These are phyloP conservation scores for Miniopterus natalensis DNA, from an alignment of 2,113 vertebrate genomes.

Conservation along the genomic window DNA sequence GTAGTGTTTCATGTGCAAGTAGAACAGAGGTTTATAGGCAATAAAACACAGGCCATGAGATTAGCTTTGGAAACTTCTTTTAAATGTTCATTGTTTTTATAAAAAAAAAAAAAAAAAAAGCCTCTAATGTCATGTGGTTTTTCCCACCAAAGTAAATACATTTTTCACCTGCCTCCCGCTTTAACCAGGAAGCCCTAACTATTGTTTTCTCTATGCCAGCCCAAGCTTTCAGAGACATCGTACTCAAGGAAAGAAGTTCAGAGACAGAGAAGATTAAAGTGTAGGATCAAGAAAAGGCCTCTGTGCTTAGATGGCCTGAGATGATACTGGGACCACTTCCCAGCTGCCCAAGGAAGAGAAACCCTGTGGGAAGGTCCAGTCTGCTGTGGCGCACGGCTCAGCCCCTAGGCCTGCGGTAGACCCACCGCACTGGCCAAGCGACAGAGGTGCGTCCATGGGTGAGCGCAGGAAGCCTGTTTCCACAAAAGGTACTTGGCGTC, in stretches of 20 bases:
- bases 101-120: neutral
- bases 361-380: neutral
- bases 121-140: neutral
- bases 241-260: neutral
- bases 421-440: neutral
- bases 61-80: slow-evolving; percentile 33
- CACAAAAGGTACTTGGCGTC: neutral
- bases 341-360: neutral
- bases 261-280: slow-evolving; percentile 20
- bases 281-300: neutral
- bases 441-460: neutral
- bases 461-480: neutral
- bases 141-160: slow-evolving; percentile 25
- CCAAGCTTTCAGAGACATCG: neutral
- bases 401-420: neutral
- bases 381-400: neutral
- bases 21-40: neutral
- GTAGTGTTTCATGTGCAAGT: slow-evolving; percentile 60
- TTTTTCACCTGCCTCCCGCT: slow-evolving; percentile 14
- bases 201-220: neutral
- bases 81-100: neutral
- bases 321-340: neutral
- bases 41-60: neutral
- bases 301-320: neutral
- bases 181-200: neutral